phyloP scores from a whole-genome alignment of 2,888 invertebrate species.

The Drosophila nr. perissopoda region DNA sequence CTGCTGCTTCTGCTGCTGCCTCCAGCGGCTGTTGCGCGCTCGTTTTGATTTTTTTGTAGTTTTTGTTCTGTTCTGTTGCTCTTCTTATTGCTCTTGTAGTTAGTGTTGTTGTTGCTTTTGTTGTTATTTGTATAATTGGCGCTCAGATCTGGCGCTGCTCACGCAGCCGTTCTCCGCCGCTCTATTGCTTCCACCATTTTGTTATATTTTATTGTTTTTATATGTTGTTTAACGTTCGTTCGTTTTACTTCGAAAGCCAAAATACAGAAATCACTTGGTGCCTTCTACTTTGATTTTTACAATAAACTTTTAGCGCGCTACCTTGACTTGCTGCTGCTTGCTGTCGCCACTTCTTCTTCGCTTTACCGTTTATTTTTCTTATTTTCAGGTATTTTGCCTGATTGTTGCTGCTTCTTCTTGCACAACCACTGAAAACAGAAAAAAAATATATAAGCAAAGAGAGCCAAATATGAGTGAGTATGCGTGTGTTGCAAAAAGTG shows the following conservation, averaged over 20 bases:
- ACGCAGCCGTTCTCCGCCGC: conserved; percentile 84
- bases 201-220: conserved; percentile 71
- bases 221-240: conserved; percentile 60
- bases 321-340: conserved; percentile 66
- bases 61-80: conserved; percentile 53
- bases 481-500: conserved; percentile 54
- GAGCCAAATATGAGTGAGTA: conserved; percentile 64
- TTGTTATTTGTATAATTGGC: conserved; percentile 74
- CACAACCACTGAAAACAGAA: conserved; percentile 83
- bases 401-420: conserved; percentile 82
- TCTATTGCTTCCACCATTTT: conserved; percentile 85
- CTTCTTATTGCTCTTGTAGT: conserved; percentile 48
- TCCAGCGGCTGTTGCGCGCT: conserved; percentile 71
- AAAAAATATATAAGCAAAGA: conserved; percentile 73
- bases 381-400: conserved; percentile 80
- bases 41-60: conserved; percentile 46
- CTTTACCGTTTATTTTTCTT: conserved; percentile 82
- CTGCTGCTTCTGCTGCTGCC: conserved; percentile 30
- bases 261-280: conserved; percentile 63
- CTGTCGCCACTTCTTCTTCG: conserved; percentile 82
- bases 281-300: conserved; percentile 73
- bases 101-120: conserved; percentile 49
- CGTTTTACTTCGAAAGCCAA: conserved; percentile 47
- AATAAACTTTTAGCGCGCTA: conserved; percentile 81
- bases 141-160: conserved; percentile 74